Percentiles rank a stretch among this genome's conserved stretches.
These are phyloP conservation scores for Spodoptera picta DNA, from an alignment of 2,888 invertebrate genomes.

Conservation along the genomic window DNA sequence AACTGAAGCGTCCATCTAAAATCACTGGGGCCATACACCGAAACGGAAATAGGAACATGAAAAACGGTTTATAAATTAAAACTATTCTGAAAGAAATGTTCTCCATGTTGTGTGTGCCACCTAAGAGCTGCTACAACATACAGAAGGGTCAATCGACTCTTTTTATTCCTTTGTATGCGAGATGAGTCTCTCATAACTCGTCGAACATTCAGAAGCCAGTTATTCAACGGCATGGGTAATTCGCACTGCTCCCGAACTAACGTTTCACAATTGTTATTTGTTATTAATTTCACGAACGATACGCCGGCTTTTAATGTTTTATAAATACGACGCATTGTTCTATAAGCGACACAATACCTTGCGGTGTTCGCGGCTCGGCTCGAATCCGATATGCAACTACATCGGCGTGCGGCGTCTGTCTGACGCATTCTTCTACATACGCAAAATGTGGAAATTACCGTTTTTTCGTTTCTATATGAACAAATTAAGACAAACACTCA, in stretches of 20 bases:
- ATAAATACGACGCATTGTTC: conserved; percentile 88
- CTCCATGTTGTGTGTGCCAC: no score
- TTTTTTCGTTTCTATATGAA: conserved; percentile 14
- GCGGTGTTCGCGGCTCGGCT: conserved; percentile 77
- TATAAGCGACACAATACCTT: conserved; percentile 86
- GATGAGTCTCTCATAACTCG: conserved; percentile 48
- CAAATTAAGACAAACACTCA: not conserved
- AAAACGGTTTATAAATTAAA: no score
- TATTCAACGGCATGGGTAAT: conserved; percentile 83
- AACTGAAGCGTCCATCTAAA: no score
- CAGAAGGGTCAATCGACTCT: not conserved
- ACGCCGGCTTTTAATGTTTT: conserved; percentile 88
- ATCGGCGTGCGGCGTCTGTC: conserved; percentile 68
- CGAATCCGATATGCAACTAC: conserved; percentile 81
- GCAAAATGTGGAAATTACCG: conserved; percentile 56
- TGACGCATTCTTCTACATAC: conserved; percentile 75
- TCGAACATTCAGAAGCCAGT: conserved; percentile 65
- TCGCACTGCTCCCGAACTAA: conserved; percentile 86
- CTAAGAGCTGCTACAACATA: no score
- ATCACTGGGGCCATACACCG: no score
- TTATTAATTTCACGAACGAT: conserved; percentile 89
- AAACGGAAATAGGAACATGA: no score
- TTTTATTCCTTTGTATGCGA: conserved; percentile 24
- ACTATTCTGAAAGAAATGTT: no score
- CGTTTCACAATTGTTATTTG: conserved; percentile 89